Conservation (phyloP, 2,113 vertebrate species). For the Corvus hawaiiensis region DNA sequence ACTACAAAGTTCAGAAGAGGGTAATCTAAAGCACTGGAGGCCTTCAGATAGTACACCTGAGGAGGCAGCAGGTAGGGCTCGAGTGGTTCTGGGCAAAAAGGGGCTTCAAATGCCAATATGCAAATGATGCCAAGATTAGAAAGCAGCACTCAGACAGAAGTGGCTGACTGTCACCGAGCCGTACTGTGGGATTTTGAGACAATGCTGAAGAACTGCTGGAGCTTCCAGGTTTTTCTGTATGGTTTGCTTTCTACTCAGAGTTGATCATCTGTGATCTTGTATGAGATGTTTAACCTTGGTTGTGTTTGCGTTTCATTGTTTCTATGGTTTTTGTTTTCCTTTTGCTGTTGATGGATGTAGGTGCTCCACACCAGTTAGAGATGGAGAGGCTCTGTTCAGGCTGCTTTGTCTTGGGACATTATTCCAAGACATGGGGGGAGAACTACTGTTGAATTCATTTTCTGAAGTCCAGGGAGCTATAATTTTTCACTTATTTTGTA, state of each 20-base stretch:
- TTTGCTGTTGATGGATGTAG: not conserved
- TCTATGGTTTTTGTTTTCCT: not conserved
- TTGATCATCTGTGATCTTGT: slow-evolving; percentile 16
- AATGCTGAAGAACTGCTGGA: not conserved
- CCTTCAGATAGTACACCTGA: not conserved
- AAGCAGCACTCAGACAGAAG: not conserved
- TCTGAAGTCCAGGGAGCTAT: not conserved
- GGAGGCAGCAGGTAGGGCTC: not conserved
- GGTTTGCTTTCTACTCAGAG: not conserved
- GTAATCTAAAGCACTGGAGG: not conserved
- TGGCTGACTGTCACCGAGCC: not conserved
- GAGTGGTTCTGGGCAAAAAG: not conserved
- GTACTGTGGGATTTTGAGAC: not conserved
- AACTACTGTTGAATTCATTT: not conserved
- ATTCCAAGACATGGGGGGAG: not conserved
- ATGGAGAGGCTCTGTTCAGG: not conserved
- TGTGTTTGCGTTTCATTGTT: slow-evolving; percentile 32
- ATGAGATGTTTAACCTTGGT: not conserved
- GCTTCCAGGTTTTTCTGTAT: not conserved
- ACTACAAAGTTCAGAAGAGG: not conserved
- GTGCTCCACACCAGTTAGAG: not conserved
- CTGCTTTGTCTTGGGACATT: not conserved
- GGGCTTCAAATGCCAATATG: not conserved
- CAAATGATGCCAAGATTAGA: not conserved
- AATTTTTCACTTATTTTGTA: not conserved